phyloP scores from a whole-genome alignment of 2,888 invertebrate genomes.

The Ramazzottius varieornatus region DNA sequence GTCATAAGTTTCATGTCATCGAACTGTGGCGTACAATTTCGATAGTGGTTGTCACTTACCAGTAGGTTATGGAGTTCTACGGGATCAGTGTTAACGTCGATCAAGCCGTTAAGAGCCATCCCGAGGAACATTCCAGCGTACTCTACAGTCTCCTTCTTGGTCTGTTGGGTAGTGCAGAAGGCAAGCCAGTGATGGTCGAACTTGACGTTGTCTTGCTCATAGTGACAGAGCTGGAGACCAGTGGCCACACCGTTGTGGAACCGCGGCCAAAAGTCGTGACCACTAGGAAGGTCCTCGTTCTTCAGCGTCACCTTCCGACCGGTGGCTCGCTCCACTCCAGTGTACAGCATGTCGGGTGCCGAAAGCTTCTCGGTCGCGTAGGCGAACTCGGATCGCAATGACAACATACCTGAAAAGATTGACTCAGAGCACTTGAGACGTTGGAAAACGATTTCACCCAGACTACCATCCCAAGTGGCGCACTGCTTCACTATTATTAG shows the following conservation, averaged over 20 bases:
- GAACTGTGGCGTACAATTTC: too few species aligned
- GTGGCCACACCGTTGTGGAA: conserved; percentile 1
- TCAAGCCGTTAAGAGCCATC: neutral
- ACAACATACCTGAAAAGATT: neutral
- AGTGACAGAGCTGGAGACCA: neutral
- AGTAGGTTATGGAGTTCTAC: neutral
- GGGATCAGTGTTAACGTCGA: neutral
- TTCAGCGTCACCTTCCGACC: neutral
- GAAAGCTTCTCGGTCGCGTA: neutral
- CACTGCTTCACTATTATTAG: too few species aligned
- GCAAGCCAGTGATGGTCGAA: conserved; percentile 2
- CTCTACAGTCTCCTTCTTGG: neutral
- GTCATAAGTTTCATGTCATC: too few species aligned
- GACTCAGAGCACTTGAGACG: too few species aligned
- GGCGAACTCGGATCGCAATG: neutral
- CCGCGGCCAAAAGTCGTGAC: neutral
- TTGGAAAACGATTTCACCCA: too few species aligned
- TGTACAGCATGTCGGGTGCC: neutral
- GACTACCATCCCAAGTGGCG: too few species aligned
- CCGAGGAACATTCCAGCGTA: neutral
- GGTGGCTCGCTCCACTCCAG: neutral
- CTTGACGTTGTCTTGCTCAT: neutral
- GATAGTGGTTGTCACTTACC: too few species aligned
- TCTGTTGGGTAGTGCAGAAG: neutral
- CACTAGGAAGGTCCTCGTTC: neutral